These are phyloP conservation scores for Verasper variegatus DNA, from an alignment of 2,113 vertebrate species.

Conservation along the genomic window DNA sequence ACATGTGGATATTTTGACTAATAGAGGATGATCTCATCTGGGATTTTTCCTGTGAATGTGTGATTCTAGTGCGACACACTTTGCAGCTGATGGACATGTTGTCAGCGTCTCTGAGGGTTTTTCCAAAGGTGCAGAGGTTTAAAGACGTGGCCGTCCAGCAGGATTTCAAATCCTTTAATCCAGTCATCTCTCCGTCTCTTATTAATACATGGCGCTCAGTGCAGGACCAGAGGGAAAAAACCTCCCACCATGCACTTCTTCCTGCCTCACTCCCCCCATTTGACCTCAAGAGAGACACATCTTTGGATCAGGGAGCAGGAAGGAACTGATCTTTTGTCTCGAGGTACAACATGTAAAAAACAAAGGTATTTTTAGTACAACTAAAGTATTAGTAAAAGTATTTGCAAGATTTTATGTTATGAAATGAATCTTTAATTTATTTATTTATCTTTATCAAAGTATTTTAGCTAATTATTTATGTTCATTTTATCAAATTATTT, in stretches of 20 bases:
- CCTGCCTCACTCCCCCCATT: no score
- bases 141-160: slow-evolving; percentile 5
- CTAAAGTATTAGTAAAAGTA: no score
- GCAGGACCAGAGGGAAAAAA: background rate
- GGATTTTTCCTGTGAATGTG: no score
- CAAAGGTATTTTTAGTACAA: no score
- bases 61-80: background rate
- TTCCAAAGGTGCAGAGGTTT: slow-evolving; percentile 60
- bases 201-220: slow-evolving; percentile 40
- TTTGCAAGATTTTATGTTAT: no score
- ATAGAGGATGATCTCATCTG: no score
- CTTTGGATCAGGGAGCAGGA: background rate
- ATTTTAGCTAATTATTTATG: no score
- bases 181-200: slow-evolving; percentile 55
- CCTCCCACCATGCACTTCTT: background rate
- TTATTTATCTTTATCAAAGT: no score
- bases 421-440: no score
- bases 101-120: slow-evolving; percentile 24
- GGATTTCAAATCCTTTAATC: slow-evolving; percentile 73
- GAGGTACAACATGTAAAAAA: background rate
- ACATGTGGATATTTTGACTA: background rate
- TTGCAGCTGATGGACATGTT: slow-evolving; percentile 23
- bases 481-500: no score
- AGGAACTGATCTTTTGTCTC: background rate
- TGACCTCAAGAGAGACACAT: background rate